Evolutionary conservation across 1,140 invertebrate genomes (phyloP).

Genomic region (Harlomillsia oculata): DNA sequence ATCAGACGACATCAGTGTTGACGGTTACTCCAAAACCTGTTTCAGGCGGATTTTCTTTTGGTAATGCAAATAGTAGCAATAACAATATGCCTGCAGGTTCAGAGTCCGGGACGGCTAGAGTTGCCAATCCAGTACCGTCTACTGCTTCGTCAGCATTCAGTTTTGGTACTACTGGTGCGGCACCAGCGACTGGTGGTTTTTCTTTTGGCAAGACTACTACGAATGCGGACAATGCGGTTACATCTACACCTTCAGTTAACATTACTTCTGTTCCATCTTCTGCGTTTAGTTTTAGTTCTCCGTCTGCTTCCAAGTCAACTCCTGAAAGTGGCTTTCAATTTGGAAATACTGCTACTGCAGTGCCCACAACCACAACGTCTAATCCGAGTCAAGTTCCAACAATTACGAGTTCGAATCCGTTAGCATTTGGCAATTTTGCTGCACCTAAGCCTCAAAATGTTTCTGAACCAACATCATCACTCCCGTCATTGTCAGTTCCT

Average conservation of each 20-base stretch:
- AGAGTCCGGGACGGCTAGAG: neutral
- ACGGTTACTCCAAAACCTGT: neutral
- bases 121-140: neutral
- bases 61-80: neutral
- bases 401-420: no score
- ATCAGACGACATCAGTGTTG: no score
- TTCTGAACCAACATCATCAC: neutral
- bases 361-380: neutral
- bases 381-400: neutral
- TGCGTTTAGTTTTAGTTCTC: neutral
- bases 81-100: neutral
- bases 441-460: no score
- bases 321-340: neutral
- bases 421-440: no score
- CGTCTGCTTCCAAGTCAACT: slow-evolving; percentile 1
- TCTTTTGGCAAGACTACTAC: neutral
- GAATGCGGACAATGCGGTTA: neutral
- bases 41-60: slow-evolving; percentile 7
- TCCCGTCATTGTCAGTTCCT: neutral
- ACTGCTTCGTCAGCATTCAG: neutral
- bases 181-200: neutral
- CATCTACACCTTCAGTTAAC: neutral
- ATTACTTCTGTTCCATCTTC: neutral
- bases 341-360: neutral
- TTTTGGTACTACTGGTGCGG: neutral